These are phyloP conservation scores for Dryobates pubescens DNA, from an alignment of 2,797 vertebrate species.

Conservation along the genomic window DNA sequence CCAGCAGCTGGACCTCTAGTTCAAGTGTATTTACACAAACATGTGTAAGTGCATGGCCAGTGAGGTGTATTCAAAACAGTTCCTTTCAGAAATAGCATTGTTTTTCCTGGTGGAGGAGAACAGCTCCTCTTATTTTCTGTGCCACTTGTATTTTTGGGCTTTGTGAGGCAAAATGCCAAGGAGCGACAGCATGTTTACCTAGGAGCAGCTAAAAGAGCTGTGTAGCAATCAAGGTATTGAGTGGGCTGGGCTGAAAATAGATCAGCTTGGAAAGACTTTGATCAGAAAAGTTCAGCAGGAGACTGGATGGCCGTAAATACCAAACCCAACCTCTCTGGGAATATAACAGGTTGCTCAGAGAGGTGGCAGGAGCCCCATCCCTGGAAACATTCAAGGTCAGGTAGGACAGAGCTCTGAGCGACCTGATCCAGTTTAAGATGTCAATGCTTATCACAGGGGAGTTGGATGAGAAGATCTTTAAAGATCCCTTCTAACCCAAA, in stretches of 20 bases:
- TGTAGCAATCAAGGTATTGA: slow-evolving; percentile 67
- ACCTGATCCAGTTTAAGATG: background rate
- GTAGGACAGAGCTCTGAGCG: background rate
- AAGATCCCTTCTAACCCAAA: background rate
- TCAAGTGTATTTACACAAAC: slow-evolving; percentile 6
- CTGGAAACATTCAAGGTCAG: background rate
- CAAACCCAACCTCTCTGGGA: background rate
- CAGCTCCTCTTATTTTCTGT: slow-evolving; percentile 43
- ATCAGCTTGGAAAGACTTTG: slow-evolving; percentile 49
- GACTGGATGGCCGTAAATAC: background rate
- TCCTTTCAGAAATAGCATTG: slow-evolving; percentile 45
- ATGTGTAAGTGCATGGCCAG: background rate
- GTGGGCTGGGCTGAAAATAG: slow-evolving; percentile 68
- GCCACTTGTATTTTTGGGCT: slow-evolving; percentile 62
- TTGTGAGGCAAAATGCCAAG: slow-evolving; percentile 43
- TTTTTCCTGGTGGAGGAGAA: slow-evolving; percentile 49
- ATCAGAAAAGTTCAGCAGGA: slow-evolving; percentile 31
- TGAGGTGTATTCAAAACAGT: slow-evolving; percentile 34
- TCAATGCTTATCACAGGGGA: background rate
- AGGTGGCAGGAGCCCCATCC: background rate
- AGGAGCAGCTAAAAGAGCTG: slow-evolving; percentile 64
- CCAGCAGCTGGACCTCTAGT: background rate
- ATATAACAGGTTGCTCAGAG: background rate
- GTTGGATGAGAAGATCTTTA: background rate
- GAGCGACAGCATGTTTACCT: slow-evolving; percentile 61